phyloP scores from a whole-genome alignment of 2,888 invertebrate species.

The Apodemia mormo region DNA sequence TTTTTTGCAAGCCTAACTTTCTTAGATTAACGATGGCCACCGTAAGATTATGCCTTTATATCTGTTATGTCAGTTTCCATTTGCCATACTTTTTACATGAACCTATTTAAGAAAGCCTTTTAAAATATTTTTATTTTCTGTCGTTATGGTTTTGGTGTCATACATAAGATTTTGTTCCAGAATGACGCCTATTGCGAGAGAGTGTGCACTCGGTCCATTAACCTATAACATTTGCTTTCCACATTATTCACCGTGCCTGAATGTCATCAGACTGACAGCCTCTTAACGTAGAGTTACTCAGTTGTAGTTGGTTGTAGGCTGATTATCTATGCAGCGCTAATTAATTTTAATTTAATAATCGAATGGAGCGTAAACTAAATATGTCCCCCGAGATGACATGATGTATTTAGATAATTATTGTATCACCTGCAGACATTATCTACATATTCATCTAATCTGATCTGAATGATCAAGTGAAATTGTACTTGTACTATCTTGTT shows the following conservation, averaged over 20 bases:
- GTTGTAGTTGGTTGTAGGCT: neutral
- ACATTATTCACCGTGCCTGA: neutral
- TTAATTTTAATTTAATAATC: neutral
- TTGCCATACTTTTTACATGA: too few species aligned
- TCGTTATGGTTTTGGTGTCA: too few species aligned
- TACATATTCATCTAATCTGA: neutral
- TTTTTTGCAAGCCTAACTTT: too few species aligned
- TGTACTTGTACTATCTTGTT: neutral
- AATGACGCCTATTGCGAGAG: too few species aligned
- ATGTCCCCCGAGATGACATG: neutral
- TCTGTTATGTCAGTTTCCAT: too few species aligned
- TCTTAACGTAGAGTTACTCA: neutral
- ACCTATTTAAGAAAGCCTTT: too few species aligned
- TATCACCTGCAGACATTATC: neutral
- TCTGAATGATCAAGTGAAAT: neutral
- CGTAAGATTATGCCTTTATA: too few species aligned
- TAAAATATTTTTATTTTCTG: too few species aligned
- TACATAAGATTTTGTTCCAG: too few species aligned
- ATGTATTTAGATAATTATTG: constrained; percentile 1
- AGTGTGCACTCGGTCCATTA: neutral
- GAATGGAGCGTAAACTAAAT: neutral
- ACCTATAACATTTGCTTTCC: neutral
- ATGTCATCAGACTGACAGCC: neutral
- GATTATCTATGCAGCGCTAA: neutral
- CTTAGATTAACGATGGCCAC: too few species aligned